Evolutionary conservation across 1,140 invertebrate genomes (phyloP).

Genomic region (Drosophila obscura): DNA sequence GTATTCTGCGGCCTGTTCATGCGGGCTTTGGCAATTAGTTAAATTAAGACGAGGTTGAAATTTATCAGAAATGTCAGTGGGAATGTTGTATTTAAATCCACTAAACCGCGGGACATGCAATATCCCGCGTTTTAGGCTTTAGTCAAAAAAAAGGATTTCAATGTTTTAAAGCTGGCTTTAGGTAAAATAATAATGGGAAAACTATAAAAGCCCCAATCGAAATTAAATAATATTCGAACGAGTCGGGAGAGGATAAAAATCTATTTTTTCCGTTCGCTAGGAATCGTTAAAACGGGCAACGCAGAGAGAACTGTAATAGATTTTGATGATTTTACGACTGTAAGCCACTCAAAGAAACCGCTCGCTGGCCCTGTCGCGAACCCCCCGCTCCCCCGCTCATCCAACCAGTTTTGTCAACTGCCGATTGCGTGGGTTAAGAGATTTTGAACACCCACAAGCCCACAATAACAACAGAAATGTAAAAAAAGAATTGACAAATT

Average conservation of each 20-base stretch:
- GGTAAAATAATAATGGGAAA: slow-evolving; percentile 6
- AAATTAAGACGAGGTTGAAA: slow-evolving; percentile 47
- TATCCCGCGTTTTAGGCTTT: slow-evolving; percentile 3
- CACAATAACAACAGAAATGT: background rate
- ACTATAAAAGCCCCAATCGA: slow-evolving; percentile 3
- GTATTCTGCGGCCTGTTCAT: slow-evolving; percentile 59
- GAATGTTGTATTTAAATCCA: slow-evolving; percentile 9
- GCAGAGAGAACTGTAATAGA: slow-evolving; percentile 58
- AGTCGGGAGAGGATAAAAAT: slow-evolving; percentile 24
- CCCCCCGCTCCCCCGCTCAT: background rate
- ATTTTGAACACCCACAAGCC: slow-evolving; percentile 64
- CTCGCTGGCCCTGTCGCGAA: slow-evolving; percentile 38
- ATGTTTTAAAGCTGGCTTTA: slow-evolving; percentile 1
- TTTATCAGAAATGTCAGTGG: slow-evolving; percentile 26
- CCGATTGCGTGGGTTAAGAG: slow-evolving; percentile 54
- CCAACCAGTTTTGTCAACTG: slow-evolving; percentile 56
- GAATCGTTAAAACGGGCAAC: slow-evolving; percentile 19
- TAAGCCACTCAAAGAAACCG: slow-evolving; percentile 63
- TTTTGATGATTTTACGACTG: slow-evolving; percentile 72
- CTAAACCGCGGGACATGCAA: too few relatives aligned
- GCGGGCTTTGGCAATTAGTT: slow-evolving; percentile 42
- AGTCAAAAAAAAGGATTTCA: slow-evolving; percentile 1
- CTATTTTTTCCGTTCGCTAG: slow-evolving; percentile 21
- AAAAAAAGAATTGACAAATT: slow-evolving; percentile 65
- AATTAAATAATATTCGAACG: slow-evolving; percentile 27